Conservation (phyloP, 2,888 invertebrate species). For the Lepeophtheirus nordmannii region DNA sequence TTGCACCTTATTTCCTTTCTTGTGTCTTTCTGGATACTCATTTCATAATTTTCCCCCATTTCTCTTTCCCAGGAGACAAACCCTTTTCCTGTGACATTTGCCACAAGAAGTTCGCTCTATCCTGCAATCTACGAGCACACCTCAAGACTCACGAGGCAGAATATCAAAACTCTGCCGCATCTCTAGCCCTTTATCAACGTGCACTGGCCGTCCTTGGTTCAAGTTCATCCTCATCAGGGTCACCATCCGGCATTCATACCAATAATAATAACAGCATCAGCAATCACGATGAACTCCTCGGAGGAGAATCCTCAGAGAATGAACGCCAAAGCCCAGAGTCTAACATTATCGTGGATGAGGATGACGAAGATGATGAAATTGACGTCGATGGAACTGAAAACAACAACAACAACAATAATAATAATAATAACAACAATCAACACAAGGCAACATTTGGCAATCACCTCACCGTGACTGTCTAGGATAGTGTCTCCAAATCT, state of each 20-base stretch:
- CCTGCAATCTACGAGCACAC: conserved; percentile 54
- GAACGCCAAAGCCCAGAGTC: conserved; percentile 4
- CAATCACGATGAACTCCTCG: neutral
- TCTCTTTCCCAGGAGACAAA: conserved; percentile 46
- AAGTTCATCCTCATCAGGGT: neutral
- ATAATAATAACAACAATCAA: neutral
- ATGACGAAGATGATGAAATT: neutral
- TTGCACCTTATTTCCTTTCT: neutral
- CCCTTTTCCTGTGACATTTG: conserved; percentile 54
- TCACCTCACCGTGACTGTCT: neutral
- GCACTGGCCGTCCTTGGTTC: conserved; percentile 20
- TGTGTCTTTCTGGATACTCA: neutral
- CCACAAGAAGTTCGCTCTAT: conserved; percentile 53
- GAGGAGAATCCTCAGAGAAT: neutral
- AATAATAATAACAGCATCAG: neutral
- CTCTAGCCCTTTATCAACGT: conserved; percentile 18
- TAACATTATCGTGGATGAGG: neutral
- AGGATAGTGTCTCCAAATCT: neutral
- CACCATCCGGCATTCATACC: neutral
- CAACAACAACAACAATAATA: neutral
- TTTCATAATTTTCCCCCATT: too few species aligned
- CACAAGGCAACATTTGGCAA: neutral
- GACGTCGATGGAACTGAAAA: neutral
- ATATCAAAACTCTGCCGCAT: conserved; percentile 25
- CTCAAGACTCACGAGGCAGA: conserved; percentile 56